Base-by-base conservation (phyloP, 2,113 vertebrate genomes). In the Osmerus eperlanus region DNA sequence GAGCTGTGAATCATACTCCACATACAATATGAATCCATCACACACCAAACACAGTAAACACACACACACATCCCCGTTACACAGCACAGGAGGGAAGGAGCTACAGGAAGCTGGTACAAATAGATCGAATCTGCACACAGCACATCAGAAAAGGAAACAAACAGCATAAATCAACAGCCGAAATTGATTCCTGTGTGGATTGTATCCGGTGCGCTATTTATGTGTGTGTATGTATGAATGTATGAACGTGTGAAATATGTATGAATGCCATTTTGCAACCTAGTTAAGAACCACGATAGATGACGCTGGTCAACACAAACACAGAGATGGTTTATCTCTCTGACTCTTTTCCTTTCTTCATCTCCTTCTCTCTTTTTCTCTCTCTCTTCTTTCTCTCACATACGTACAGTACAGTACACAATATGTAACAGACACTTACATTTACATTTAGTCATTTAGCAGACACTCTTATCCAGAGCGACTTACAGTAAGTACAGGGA, bases 81-180 rank as follows among this genome's bases (percentile, higher is more conserved):
- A 77, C 64, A 68, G 68, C 64, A 69, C 21, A 56, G 69, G 67
- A 88, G 80, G 78, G 73, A 83, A 73, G 63, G 47, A 58, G 5
- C 29, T 70, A 79, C 53, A 80, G 73, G 53, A 75, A 65, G 70
- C 79, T 66, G 56, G 47, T 70, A 16, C 63, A 79, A 52, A 74
- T 14, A 81, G 78, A 83, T 74, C 32, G 68, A 70, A 82, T 83
- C 67, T 36, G 14, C 25, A 58, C 58, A 75, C 78, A 56, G 66
- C 41, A 65, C 15, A 74, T 63, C 71, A 19, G 65, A 76, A 64
- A 71, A 53, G 9, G 61, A 36, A 74, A 76, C 80, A 80, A 63
- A 79, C 73, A 74, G 51, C 75, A 81, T 59, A 21, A 76, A 67
- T 74, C 68, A 8, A 65, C 56, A 13, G 4, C 19, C 53, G 4